Percentiles rank a stretch among this genome's conserved stretches.
Conservation (phyloP, 2,888 invertebrate genomes). For the Colletes collaris region DNA sequence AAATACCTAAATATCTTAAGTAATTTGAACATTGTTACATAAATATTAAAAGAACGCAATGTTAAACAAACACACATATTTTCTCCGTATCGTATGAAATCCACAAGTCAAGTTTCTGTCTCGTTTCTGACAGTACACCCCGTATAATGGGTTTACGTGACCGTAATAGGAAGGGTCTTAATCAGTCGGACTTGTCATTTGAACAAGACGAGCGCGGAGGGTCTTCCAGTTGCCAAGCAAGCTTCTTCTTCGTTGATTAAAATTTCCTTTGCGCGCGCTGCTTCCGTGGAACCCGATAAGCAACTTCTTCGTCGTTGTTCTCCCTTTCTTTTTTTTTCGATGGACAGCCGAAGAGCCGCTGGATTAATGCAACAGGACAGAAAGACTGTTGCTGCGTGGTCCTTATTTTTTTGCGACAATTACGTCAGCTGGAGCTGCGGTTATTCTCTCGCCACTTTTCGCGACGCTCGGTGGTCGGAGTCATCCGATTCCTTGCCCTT, state of each 20-base stretch:
- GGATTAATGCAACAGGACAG: constrained; percentile 42
- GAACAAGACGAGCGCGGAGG: background rate
- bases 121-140: background rate
- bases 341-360: constrained; percentile 13
- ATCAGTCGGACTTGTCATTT: constrained; percentile 17
- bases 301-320: background rate
- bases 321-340: background rate
- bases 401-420: constrained; percentile 30
- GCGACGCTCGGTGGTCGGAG: constrained; percentile 7
- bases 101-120: too few relatives aligned
- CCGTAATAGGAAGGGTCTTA: constrained; percentile 2
- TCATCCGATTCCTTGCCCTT: constrained; percentile 3
- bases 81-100: too few relatives aligned
- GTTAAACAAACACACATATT: too few relatives aligned
- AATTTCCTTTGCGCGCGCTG: constrained; percentile 20
- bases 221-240: background rate
- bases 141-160: constrained; percentile 5
- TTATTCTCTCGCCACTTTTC: constrained; percentile 9
- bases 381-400: constrained; percentile 6
- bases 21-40: too few relatives aligned
- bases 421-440: constrained; percentile 1
- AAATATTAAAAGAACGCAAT: too few relatives aligned
- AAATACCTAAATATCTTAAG: too few relatives aligned
- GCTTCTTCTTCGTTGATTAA: constrained; percentile 29
- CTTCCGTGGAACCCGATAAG: background rate